These are phyloP conservation scores for Eptesicus fuscus DNA, from an alignment of 2,113 vertebrate species.

Conservation along the genomic window DNA sequence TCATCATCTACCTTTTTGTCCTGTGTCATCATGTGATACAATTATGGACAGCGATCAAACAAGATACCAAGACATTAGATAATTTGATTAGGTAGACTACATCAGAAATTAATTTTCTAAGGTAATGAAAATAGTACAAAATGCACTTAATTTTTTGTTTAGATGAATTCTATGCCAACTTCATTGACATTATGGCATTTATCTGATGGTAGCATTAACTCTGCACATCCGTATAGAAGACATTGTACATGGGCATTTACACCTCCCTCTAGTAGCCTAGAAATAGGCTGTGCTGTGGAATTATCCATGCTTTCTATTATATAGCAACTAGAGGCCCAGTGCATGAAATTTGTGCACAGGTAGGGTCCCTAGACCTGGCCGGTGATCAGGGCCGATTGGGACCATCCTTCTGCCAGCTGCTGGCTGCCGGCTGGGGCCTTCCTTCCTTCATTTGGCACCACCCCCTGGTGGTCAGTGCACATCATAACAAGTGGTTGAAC, in stretches of 20 bases:
- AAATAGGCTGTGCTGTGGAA: background rate
- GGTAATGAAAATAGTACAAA: background rate
- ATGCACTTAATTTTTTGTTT: background rate
- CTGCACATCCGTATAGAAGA: background rate
- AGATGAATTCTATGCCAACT: background rate
- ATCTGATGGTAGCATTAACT: background rate
- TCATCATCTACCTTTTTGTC: background rate
- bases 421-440: too few species aligned
- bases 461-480: too few species aligned
- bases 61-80: background rate
- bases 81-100: background rate
- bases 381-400: too few species aligned
- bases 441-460: too few species aligned
- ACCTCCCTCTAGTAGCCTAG: background rate
- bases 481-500: too few species aligned
- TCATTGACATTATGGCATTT: background rate
- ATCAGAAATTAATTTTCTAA: slow-evolving; percentile 20
- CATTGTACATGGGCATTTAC: background rate
- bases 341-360: too few species aligned
- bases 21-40: background rate
- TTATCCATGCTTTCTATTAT: slow-evolving; percentile 6
- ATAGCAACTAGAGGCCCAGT: background rate
- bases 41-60: background rate
- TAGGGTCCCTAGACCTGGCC: too few species aligned
- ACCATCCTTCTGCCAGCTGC: too few species aligned